Evolutionary conservation across 2,797 vertebrate genomes (phyloP), one percentile per base, ranked within the genome.

Genomic region (Percopsis omiscomaycus): DNA sequence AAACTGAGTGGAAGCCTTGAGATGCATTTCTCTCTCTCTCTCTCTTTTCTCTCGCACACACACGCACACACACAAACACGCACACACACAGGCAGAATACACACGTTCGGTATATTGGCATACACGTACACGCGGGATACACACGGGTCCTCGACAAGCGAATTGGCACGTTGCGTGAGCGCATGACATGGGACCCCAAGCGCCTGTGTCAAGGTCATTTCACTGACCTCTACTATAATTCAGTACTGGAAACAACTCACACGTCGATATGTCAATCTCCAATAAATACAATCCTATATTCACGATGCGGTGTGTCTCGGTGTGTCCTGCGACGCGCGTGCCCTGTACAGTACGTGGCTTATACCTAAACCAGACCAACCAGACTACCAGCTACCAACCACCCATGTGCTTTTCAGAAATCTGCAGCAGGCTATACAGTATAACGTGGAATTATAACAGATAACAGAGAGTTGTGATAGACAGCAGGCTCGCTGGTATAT

Each of bases 161-260:
- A 37, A 37, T 37, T 37, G 32, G 32, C 3, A 37, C 32, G 6
- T 37, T 37, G 32, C 32, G 5, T 37, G 32, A 37, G 32, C 44
- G 11, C 44, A 45, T 12, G 56, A 66, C 70, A 73, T 52, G 52
- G 46, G 61, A 68, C 69, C 72, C 63, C 69, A 68, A 66, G 42
- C 47, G 51, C 55, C 45, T 66, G 50, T 75, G 63, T 88, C 89
- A 92, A 93, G 92, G 92, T 92, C 90, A 90, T 85, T 66, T 55
- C 80, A 70, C 69, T 75, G 89, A 89, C 83, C 74, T 70, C 69
- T 68, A 75, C 68, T 63, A 55, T 47, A 44, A 49, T 49, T 1
- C 5, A 11, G 30, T 29, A 51, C 48, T 60, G 51, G 11, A 37
- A 30, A 14, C 47, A 49, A 47, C 45, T 13, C 58, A n/a, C 50